A percentile compares a stretch with the other conserved stretches of the same genome.
These are phyloP conservation scores for Adelosebastes latens DNA, from an alignment of 2,797 vertebrate genomes.

Conservation along the genomic window DNA sequence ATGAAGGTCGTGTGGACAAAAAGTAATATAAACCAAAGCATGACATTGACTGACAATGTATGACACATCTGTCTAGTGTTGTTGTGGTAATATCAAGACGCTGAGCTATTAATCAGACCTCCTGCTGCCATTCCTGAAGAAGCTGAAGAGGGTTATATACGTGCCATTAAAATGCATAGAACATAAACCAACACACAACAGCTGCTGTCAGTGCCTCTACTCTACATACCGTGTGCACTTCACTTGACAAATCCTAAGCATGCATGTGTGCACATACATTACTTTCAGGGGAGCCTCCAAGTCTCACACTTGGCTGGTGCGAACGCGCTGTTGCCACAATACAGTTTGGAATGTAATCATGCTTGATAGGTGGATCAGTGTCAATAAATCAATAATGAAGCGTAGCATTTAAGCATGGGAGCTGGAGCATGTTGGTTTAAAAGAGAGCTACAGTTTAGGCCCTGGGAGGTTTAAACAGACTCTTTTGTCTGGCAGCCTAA, in stretches of 20 bases:
- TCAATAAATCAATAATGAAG: conserved; percentile 68
- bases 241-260: conserved; percentile 46
- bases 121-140: conserved; percentile 17
- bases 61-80: background rate
- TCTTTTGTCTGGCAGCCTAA: conserved; percentile 55
- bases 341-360: conserved; percentile 67
- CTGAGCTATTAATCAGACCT: background rate
- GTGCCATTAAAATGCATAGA: conserved; percentile 26
- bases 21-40: background rate
- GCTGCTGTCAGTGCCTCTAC: conserved; percentile 51
- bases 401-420: conserved; percentile 15
- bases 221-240: conserved; percentile 7
- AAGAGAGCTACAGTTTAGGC: conserved; percentile 38
- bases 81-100: background rate
- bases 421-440: conserved; percentile 39
- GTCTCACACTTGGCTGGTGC: conserved; percentile 41
- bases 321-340: conserved; percentile 53
- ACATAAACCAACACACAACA: conserved; percentile 55
- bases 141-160: conserved; percentile 16
- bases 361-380: conserved; percentile 50
- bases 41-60: background rate
- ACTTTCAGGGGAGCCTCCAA: conserved; percentile 33
- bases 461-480: conserved; percentile 41
- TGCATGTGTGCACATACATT: conserved; percentile 27
- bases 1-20: background rate